Base-by-base conservation (phyloP, 64 coral and sea anemone species). In the Porites australiensis region DNA sequence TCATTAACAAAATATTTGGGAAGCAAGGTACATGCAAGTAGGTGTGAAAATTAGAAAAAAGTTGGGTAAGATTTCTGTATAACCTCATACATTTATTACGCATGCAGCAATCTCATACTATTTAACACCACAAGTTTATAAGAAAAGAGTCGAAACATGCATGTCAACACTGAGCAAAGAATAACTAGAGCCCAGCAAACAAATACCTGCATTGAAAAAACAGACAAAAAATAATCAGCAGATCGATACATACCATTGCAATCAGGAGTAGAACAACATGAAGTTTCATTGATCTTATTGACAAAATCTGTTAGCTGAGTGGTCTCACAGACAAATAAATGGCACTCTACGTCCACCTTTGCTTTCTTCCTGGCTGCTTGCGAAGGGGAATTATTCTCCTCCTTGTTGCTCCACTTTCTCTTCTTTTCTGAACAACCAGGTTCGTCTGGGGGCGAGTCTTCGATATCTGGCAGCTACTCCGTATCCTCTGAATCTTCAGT, bases 271-370 rank as follows among this genome's bases (percentile, higher is more conserved):
- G 78, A 81, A 21, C 89, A 91, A 45, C 69, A 68, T 2, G 78
- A 91, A 4, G 89, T 91, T 44, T 13, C 67, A 48, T 91, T 82
- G 16, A 82, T 91, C 9, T 91, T 23, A 16, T 90, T 18, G 45
- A 92, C 47, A 5, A 92, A 58, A n/a, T 76, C 60, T 12, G 44
- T 8, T 5, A 86, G 47, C 60, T 86, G 90, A 21, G 70, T 86
- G 11, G 70, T 55, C 18, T 92, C 55, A 18, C 81, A 92, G 67
- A 92, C 57, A 45, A 92, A 61, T n/a, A 92, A 74, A 21, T 57
- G 2, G 45, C 43, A 18, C 45, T 92, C 72, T 23, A 75, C 75
- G 53, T 55, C 53, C 44, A 46, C n/a, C 60, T 74, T 37, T 57
- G 22, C 72, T 64, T 4, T 58, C 13, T 57, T 10, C 5, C 4